These are phyloP conservation scores for Bufo gargarizans DNA, from an alignment of 2,113 vertebrate genomes.

Conservation along the genomic window DNA sequence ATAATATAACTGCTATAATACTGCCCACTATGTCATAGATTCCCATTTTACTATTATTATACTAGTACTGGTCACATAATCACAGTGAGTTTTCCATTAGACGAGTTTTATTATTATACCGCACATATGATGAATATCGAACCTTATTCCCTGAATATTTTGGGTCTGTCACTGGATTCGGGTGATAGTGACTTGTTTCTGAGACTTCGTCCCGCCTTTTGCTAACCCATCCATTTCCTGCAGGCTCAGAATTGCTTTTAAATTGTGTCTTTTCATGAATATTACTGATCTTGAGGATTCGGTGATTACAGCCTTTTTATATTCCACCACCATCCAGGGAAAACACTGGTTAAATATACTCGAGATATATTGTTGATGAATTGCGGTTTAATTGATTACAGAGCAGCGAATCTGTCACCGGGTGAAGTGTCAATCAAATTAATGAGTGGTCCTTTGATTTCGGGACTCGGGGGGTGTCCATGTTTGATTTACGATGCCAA, in stretches of 20 bases:
- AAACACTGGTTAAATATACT: conserved; percentile 1
- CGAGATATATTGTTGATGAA: conserved; percentile 1
- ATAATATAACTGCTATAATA: neutral
- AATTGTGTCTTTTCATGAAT: conserved; percentile 37
- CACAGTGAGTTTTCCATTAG: neutral
- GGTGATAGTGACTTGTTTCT: neutral
- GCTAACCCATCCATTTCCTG: neutral
- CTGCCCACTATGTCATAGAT: neutral
- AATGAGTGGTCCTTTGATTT: conserved; percentile 32
- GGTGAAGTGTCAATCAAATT: conserved; percentile 14
- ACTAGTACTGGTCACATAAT: neutral
- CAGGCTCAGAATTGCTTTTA: neutral
- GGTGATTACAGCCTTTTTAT: conserved; percentile 3
- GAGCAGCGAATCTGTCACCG: conserved; percentile 20
- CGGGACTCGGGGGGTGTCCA: neutral
- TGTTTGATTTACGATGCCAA: conserved; percentile 36
- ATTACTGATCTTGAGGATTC: neutral
- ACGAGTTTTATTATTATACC: neutral
- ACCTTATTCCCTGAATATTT: neutral
- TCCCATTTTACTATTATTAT: no score
- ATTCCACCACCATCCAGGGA: neutral
- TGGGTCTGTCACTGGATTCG: neutral
- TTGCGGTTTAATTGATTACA: conserved; percentile 30
- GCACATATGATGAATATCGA: no score
- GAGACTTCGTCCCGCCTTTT: neutral